Evolutionary conservation across 2,888 invertebrate genomes (phyloP).

Genomic region (Neoascia interrupta): DNA sequence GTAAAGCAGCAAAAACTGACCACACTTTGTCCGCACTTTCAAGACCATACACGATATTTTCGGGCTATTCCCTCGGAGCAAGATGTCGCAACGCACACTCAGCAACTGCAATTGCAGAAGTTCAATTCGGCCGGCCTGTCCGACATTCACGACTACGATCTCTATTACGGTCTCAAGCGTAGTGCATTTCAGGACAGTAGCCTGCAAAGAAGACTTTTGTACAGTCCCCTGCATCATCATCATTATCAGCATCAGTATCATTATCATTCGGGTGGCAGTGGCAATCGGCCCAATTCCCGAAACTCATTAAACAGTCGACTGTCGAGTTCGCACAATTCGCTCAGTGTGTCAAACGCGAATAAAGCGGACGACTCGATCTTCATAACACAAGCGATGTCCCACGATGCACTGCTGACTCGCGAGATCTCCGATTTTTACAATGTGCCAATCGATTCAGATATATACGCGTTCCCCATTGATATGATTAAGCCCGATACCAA

Average conservation of each 20-base stretch:
- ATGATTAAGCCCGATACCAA: constrained; percentile 83
- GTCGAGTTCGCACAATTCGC: constrained; percentile 91
- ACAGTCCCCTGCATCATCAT: constrained; percentile 77
- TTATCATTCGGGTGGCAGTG: constrained; percentile 72
- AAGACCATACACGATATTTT: constrained; percentile 77
- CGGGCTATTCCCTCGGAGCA: constrained; percentile 78
- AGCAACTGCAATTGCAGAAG: constrained; percentile 73
- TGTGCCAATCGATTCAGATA: constrained; percentile 93
- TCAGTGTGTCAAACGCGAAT: constrained; percentile 85
- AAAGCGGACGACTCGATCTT: constrained; percentile 92
- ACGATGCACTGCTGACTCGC: constrained; percentile 88
- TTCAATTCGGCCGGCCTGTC: constrained; percentile 76
- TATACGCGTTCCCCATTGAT: constrained; percentile 92
- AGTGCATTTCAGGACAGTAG: constrained; percentile 72
- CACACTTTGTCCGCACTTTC: constrained; percentile 77
- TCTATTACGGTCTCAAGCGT: constrained; percentile 77
- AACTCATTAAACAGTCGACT: constrained; percentile 88
- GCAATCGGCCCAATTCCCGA: constrained; percentile 86
- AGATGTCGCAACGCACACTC: constrained; percentile 75
- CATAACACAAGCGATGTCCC: constrained; percentile 93
- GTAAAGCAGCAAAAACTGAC: constrained; percentile 76
- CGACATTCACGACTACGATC: constrained; percentile 78
- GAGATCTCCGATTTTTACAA: constrained; percentile 92
- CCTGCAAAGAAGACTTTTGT: constrained; percentile 76
- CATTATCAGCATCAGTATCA: constrained; percentile 74